Evolutionary conservation across 2,797 vertebrate genomes (phyloP), one percentile per base, ranked within the genome.

Genomic region (Periophthalmus magnuspinnatus): DNA sequence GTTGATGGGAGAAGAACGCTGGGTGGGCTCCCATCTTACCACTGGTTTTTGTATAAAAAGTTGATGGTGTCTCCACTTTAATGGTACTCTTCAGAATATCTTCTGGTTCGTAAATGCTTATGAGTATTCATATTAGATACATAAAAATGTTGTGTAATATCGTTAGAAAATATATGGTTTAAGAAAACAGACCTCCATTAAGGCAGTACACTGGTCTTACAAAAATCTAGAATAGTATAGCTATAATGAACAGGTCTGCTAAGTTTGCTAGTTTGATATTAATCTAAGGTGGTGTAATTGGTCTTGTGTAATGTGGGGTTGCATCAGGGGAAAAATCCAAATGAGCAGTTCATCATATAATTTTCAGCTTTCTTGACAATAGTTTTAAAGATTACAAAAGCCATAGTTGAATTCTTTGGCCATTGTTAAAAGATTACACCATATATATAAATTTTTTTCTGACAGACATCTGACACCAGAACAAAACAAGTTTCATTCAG

Each of bases 1-100:
- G 21, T 61, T 60, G 38, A 72, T 28, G 28, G 45, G 14, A 72
- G 48, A 28, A 19, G 48, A 71, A 67, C 60, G 41, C 36, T 65
- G 45, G 70, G 38, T 55, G 59, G 21, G 59, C 67, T 22, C 11
- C 34, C 2, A 4, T 34, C 4, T 7, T 9, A 36, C 2, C 22
- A 61, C 19, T 28, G 57, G 2, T 19, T 10, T 19, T 34, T 17
- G 36, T 19, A 13, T 60, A 6, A 34, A 19, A 34, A 59, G 57
- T 16, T 32, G 22, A 57, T 32, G 32, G 54, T 32, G 13, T 11
- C 57, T 28, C 56, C 24, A 32, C 13, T 13, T 16, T 2, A 14
- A 6, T 57, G 13, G 9, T 28, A 2, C 1, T 28, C 24, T 28
- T 57, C 41, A 45, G 45, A 45, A 14, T 45, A 45, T 10, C 52